Base-by-base conservation (phyloP, 1,140 invertebrate genomes). In the Linepithema humile region DNA sequence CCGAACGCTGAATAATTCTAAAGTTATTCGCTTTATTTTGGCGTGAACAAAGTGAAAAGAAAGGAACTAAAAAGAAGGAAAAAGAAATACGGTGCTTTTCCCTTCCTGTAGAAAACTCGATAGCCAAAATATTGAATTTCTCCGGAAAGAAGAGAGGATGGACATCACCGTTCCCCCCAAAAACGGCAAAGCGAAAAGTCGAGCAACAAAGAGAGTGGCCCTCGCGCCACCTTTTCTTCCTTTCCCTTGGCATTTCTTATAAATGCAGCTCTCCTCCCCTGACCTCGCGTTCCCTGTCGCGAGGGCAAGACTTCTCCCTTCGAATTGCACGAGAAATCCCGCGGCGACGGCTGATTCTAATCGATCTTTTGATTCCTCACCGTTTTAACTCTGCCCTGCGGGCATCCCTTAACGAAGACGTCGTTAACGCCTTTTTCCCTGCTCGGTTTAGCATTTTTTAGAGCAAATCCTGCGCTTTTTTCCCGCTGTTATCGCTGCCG, bases 111-210 rank as follows among this genome's bases (percentile, higher is more conserved):
- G 67, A 90, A 90, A 92, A 92, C 75, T 90, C 89, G 91, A 92
- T 92, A 92, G 91, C 89, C 91, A 92, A 93, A 93, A 92, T 93
- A 92, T 92, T 91, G 89, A 91, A 90, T 93, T 91, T 92, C 90
- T 82, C 32, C 55, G 23, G 69, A 85, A 85, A 89, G 55, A 53
- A 88, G 73, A 80, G 65, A 67, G 78, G 86, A 85, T 75, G 83
- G 75, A 87, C 74, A 80, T 55, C 60, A 35, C 55, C 45, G 73
- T 73, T 78, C 53, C 85, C 77, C 67, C 55, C 38, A 48, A 62
- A 82, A 80, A 73, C 74, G 83, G 55, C 72, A 72, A 85, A 82
- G 60, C 40, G 50, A 85, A 59, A 87, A 83, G 74, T 83, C 69
- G 69, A 67, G 62, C 35, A 84, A 88, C 86, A 78, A 88, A 88